Evolutionary conservation across 37 sponge, comb jelly and placozoan genomes (phyloP).

Genomic region (Haliclona indistincta): DNA sequence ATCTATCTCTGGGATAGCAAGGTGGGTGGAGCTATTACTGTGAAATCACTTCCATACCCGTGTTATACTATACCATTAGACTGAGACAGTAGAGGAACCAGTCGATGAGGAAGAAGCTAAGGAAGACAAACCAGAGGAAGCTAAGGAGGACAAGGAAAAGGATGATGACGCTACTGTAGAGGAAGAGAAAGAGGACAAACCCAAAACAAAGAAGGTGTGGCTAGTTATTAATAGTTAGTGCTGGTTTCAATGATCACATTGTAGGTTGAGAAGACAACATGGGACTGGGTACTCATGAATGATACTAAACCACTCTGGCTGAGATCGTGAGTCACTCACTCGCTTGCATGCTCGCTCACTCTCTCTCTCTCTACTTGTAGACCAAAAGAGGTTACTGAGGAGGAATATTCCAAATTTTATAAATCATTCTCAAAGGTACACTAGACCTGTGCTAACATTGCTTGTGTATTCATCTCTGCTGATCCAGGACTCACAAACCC

Average conservation of each 20-base stretch:
- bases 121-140: too few species aligned
- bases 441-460: too few species aligned
- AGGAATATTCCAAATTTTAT: slow-evolving; percentile 92
- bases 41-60: not conserved
- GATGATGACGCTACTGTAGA: slow-evolving; percentile 64
- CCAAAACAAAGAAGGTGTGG: slow-evolving; percentile 87
- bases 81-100: slow-evolving; percentile 89
- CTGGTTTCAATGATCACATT: slow-evolving; percentile 4
- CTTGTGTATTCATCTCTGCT: too few species aligned
- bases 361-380: slow-evolving; percentile 20
- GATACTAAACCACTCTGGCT: slow-evolving; percentile 97
- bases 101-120: slow-evolving; percentile 68
- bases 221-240: not conserved
- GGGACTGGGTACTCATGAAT: slow-evolving; percentile 99
- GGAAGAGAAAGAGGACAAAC: slow-evolving; percentile 88
- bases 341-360: not conserved
- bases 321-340: slow-evolving; percentile 49
- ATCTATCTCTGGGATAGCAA: slow-evolving; percentile 98
- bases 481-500: too few species aligned
- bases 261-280: slow-evolving; percentile 94
- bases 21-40: slow-evolving; percentile 38
- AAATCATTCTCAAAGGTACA: slow-evolving; percentile 85
- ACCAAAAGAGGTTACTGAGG: slow-evolving; percentile 92
- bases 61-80: slow-evolving; percentile 25
- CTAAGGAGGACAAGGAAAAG: slow-evolving; percentile 58